Conservation (phyloP, 2,797 vertebrate species). For the Rhinogobio ventralis region DNA sequence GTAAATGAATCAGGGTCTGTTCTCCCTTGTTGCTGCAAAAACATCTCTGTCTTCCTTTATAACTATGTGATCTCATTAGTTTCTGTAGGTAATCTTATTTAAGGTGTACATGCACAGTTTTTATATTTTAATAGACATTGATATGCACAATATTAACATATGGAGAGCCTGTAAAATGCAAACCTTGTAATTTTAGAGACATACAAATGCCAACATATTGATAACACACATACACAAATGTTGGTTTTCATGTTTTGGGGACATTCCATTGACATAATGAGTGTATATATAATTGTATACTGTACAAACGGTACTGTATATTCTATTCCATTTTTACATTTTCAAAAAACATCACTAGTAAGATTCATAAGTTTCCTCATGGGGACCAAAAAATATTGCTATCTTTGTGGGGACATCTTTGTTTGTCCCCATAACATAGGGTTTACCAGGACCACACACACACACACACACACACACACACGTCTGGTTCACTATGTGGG, state of each 20-base stretch:
- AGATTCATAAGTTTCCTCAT: not conserved
- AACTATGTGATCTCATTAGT: not conserved
- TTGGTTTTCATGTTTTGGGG: not conserved
- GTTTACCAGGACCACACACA: no score
- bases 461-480: no score
- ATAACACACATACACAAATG: not conserved
- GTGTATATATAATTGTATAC: not conserved
- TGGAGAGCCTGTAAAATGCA: no score
- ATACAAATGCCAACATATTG: not conserved
- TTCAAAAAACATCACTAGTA: no score
- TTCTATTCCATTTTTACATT: no score
- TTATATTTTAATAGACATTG: not conserved
- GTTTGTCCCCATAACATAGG: no score
- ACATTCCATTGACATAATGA: not conserved
- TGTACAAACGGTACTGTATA: not conserved
- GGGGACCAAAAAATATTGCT: not conserved
- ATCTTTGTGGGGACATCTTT: no score
- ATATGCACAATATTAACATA: not conserved
- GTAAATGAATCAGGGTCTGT: not conserved
- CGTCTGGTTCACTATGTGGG: no score
- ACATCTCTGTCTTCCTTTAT: not conserved
- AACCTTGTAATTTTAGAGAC: not conserved
- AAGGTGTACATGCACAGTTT: not conserved
- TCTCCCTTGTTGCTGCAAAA: not conserved
- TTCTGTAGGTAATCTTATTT: not conserved